Evolutionary conservation across 2,797 vertebrate genomes (phyloP).

Genomic region (Lepilemur septentrionalis): DNA sequence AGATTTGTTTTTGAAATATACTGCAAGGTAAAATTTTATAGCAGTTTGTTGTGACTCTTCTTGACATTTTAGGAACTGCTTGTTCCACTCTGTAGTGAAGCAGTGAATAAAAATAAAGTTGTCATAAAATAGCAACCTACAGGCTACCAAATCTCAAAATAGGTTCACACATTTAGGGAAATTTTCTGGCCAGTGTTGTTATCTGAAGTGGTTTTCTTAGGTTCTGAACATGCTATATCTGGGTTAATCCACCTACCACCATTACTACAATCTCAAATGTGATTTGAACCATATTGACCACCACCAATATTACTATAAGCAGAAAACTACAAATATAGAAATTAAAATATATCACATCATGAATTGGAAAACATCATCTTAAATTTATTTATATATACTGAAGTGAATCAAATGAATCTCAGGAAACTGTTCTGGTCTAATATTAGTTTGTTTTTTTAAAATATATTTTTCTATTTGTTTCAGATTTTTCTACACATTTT

Average conservation of each 20-base stretch:
- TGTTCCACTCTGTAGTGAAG: not conserved
- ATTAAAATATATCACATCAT: not conserved
- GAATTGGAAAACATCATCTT: not conserved
- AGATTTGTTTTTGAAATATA: not conserved
- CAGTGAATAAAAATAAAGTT: slow-evolving; percentile 37
- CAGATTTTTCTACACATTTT: not conserved
- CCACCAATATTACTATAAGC: not conserved
- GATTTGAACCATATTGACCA: not conserved
- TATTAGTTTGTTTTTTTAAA: not conserved
- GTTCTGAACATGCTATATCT: not conserved
- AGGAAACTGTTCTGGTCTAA: not conserved
- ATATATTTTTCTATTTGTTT: not conserved
- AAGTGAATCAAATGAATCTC: not conserved
- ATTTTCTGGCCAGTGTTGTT: not conserved
- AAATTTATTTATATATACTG: not conserved
- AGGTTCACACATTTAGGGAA: not conserved
- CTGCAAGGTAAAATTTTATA: slow-evolving; percentile 14
- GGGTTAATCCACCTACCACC: not conserved
- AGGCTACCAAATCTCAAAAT: not conserved
- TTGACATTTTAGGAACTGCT: slow-evolving; percentile 36
- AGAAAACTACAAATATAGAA: not conserved
- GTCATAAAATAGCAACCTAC: not conserved
- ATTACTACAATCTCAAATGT: not conserved
- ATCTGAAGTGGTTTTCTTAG: not conserved
- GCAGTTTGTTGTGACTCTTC: slow-evolving; percentile 47